Percentiles rank a stretch among this genome's conserved stretches.
phyloP scores from a whole-genome alignment of 2,888 invertebrate genomes.

The Didymodactylos carnosus region DNA sequence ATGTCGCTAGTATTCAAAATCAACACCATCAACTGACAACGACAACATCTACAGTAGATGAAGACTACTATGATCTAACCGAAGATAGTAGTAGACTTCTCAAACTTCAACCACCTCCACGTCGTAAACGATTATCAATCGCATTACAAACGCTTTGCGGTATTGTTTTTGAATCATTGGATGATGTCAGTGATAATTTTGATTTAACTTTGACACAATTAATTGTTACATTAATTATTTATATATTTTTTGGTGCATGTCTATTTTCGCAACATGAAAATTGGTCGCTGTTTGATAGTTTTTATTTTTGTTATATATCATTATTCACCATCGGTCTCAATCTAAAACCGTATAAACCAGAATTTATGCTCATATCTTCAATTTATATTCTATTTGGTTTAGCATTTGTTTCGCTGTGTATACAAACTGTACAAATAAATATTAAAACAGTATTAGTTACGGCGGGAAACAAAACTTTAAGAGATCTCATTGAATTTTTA shows the following conservation, averaged over 20 bases:
- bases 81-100: neutral
- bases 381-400: constrained; percentile 24
- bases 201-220: constrained; percentile 27
- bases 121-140: neutral
- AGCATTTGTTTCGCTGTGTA: constrained; percentile 35
- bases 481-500: neutral
- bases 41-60: too few relatives aligned
- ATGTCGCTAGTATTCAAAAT: neutral
- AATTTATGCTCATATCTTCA: constrained; percentile 3
- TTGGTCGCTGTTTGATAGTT: constrained; percentile 28
- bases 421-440: neutral
- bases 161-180: neutral
- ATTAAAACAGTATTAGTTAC: neutral
- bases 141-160: neutral
- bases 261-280: constrained; percentile 32
- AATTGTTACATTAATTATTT: constrained; percentile 24
- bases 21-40: too few relatives aligned
- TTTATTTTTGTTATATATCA: constrained; percentile 34
- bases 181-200: neutral
- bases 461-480: neutral
- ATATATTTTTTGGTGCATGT: constrained; percentile 30
- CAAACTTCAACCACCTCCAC: neutral
- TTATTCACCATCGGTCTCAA: constrained; percentile 30
- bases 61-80: neutral
- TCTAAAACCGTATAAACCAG: neutral